Evolutionary conservation across 2,888 invertebrate species (phyloP), one percentile per base, ranked within the genome.

Genomic region (Latheticus oryzae): DNA sequence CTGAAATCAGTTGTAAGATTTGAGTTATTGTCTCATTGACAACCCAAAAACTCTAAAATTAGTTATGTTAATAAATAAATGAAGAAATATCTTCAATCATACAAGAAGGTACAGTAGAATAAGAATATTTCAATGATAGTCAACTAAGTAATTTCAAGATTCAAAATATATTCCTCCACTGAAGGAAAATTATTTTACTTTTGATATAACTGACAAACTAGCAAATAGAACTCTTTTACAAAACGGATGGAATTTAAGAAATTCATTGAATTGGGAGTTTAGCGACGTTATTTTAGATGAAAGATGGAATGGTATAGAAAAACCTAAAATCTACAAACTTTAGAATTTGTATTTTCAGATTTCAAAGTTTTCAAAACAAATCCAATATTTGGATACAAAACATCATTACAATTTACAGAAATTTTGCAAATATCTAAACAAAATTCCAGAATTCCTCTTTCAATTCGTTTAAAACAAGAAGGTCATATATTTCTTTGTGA

Each of bases 401-500:
- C 17, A n/a, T 16, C 9, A 17, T 16, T 17, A 17, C 5, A 15
- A 33, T 35, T 9, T 8, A 35, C 11, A 5, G 11, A 9, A 9
- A 5, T 28, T 28, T 9, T 23, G 5, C 11, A 24, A 21, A 15
- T 28, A 43, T 7, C 5, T 5, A 13, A 15, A 7, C 2, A 5
- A n/a, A 11, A 38, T 28, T 50, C 38, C 28, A 38, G 38, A 35
- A 40, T 51, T 1, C 40, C 38, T 19, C 24, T 51, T 5, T 51
- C 51, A n/a, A 40, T 51, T 13, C 28, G 51, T 17, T 32, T 23
- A 8, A n/a, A 19, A 40, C 3, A 40, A 4, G 51, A 51, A 32
- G 51, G 40, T 19, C 51, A 51, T 13, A 32, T 51, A 19, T 51
- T 51, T 40, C 26, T 51, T 13, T 51, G 51, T 9, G 51, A 51